Base-by-base conservation (phyloP, 2,797 vertebrate species). In the Holocentrus rufus region DNA sequence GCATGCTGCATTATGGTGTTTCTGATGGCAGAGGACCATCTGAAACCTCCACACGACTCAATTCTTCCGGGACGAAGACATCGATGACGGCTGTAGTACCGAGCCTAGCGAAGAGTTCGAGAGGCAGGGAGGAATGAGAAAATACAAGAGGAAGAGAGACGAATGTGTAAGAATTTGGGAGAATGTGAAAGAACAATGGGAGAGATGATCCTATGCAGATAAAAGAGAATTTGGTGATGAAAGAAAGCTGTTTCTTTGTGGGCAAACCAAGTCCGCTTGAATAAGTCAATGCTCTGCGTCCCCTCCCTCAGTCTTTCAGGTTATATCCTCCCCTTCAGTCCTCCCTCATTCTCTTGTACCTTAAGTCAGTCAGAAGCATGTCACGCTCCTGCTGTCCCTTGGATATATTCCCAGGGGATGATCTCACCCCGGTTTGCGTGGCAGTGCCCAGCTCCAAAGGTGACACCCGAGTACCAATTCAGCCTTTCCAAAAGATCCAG, bases 1-100 rank as follows among this genome's bases (percentile, higher is more conserved):
- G 56, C 58, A 71, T 18, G 25, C 17, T 60, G 69, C 55, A 65
- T 79, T 80, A 83, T 81, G 57, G 78, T 68, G 77, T 84, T 80
- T 78, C 27, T 23, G 34, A 65, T 42, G 71, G 67, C 66, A 76
- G 77, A 74, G 0, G 3, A 64, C 36, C 49, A 20, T 68, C 73
- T 65, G 58, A 72, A 76, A 60, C 27, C 54, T 47, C 60, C 59
- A 63, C 68, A 76, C 13, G 0, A 59, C 64, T 81, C 55, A 70
- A 62, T 66, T 65, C 62, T 77, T 74, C 61, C 53, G 66, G 72
- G 64, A 61, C 67, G 22, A 55, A 55, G 63, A 69, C 23, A 62
- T 75, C 65, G 56, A 31, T 44, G 50, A 44, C 80, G 62, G 61
- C 53, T 54, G 57, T 34, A 11, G 59, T 62, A 30, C 46, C 14